Conservation (phyloP, 2,113 vertebrate species). For the Pandion haliaetus region DNA sequence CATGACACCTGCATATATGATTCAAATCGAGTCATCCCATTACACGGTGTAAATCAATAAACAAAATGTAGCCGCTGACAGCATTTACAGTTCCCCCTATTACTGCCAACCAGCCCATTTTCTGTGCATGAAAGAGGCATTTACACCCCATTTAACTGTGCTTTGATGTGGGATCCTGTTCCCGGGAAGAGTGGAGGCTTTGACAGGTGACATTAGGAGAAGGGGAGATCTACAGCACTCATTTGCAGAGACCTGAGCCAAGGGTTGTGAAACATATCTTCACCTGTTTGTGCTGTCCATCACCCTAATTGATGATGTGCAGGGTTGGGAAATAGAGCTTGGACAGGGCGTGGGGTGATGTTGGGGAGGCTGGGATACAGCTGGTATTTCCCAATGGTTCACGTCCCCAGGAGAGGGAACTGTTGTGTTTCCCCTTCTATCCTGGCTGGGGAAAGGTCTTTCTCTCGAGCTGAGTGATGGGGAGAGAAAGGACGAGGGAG, state of each 20-base stretch:
- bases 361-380: neutral
- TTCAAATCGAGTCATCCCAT: conserved; percentile 19
- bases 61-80: conserved; percentile 10
- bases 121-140: conserved; percentile 57
- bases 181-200: neutral
- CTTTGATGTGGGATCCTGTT: conserved; percentile 50
- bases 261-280: neutral
- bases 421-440: neutral
- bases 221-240: conserved; percentile 55
- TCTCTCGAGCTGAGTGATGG: neutral
- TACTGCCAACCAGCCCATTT: conserved; percentile 10
- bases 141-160: conserved; percentile 64
- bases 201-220: conserved; percentile 38
- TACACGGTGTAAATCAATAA: conserved; percentile 25
- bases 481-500: neutral
- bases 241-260: conserved; percentile 34
- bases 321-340: neutral
- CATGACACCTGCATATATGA: neutral
- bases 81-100: neutral
- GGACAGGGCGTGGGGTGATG: neutral
- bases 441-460: neutral
- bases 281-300: conserved; percentile 1
- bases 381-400: neutral
- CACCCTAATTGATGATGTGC: neutral
- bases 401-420: neutral